Evolutionary conservation across 2,797 vertebrate species (phyloP).

Genomic region (Clarias fuscus): DNA sequence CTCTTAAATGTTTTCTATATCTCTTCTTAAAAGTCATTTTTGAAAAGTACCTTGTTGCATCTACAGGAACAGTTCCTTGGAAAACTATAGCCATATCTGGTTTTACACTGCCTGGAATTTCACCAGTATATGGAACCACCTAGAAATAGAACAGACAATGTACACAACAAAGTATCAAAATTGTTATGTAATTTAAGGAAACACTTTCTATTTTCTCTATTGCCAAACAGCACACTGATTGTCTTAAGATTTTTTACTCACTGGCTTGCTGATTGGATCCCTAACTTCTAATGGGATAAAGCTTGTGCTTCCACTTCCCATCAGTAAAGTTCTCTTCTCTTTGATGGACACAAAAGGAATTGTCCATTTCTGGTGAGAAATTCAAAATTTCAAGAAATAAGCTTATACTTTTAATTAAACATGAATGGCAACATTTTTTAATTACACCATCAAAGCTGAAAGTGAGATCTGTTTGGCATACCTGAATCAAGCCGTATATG

Average conservation of each 20-base stretch:
- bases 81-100: constrained; percentile 33
- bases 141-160: not conserved
- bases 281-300: constrained; percentile 1
- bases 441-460: no score
- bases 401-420: not conserved
- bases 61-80: constrained; percentile 22
- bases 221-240: no score
- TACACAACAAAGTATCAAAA: not conserved
- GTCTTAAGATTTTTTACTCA: not conserved
- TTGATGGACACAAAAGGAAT: not conserved
- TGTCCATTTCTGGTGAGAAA: not conserved
- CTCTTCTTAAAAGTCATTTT: not conserved
- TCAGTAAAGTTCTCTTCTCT: not conserved
- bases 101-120: constrained; percentile 14
- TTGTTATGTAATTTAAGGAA: not conserved
- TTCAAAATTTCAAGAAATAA: not conserved
- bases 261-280: not conserved
- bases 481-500: constrained; percentile 3
- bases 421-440: no score
- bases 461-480: not conserved
- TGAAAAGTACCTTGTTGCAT: not conserved
- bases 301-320: not conserved
- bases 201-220: no score
- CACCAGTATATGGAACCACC: constrained; percentile 26
- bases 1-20: no score